Percentiles rank a stretch among this genome's conserved stretches.
These are phyloP conservation scores for western clawed frog (Xenopus tropicalis) DNA, from an alignment of 2,113 vertebrate species.

Conservation along the genomic window UCB_Xtro_10.0 CM004445.2:100560001-100560500, in stretches of 20 bases:
- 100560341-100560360: conserved; percentile 1
- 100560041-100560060: background rate
- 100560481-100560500: no score
- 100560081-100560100: no score
- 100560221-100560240: background rate
- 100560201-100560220: background rate
- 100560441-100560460: no score
- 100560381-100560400: background rate
- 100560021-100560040: no score
- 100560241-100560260: conserved; percentile 10
- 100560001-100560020: no score
- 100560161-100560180: conserved; percentile 20
- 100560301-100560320: conserved; percentile 25
- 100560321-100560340: conserved; percentile 12
- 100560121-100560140: conserved; percentile 14
- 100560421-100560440: no score
- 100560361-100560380: conserved; percentile 3
- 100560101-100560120: background rate
- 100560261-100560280: conserved; percentile 30
- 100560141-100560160: conserved; percentile 19
- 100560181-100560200: background rate
- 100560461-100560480: no score
- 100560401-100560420: background rate
- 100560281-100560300: conserved; percentile 16
- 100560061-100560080: background rate